Percentiles rank a stretch among this genome's conserved stretches.
Conservation (phyloP, 2,888 invertebrate genomes). For the Hermodice carunculata region DNA sequence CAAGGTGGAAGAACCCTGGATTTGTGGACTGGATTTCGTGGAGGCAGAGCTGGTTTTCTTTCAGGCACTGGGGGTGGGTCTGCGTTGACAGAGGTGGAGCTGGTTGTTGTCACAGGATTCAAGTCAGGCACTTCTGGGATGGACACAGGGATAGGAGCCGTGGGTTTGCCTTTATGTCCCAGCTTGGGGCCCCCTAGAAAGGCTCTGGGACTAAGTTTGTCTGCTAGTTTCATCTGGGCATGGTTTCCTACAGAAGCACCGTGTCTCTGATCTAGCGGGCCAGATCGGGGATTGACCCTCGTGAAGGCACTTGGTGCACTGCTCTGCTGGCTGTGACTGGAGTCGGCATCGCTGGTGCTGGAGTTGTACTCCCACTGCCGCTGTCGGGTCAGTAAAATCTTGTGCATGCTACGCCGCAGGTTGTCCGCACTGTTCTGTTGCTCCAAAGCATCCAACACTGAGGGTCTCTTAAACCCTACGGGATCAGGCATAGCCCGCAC, state of each 20-base stretch:
- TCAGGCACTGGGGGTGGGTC: constrained; percentile 29
- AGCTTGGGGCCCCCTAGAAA: not conserved
- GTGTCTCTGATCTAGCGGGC: not conserved
- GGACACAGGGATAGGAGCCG: not conserved
- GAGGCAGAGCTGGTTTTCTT: constrained; percentile 7
- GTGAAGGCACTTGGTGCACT: too few relatives aligned
- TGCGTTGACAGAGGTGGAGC: not conserved
- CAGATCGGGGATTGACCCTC: not conserved
- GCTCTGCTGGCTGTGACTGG: not conserved
- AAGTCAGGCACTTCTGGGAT: not conserved
- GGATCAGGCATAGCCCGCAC: constrained; percentile 80
- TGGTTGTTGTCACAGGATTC: not conserved
- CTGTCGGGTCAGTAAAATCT: constrained; percentile 49
- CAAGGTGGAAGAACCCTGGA: not conserved
- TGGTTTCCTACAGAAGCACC: not conserved
- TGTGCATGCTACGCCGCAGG: constrained; percentile 65
- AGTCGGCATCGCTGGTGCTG: constrained; percentile 53
- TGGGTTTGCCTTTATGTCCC: not conserved
- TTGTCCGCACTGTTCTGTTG: constrained; percentile 60
- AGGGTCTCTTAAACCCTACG: constrained; percentile 7
- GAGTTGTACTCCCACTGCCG: constrained; percentile 29
- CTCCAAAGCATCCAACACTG: constrained; percentile 30
- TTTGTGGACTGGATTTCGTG: not conserved
- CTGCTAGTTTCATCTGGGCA: not conserved
- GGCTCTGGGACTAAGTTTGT: too few relatives aligned